A percentile compares a stretch with the other conserved stretches of the same genome.
Evolutionary conservation across 2,113 vertebrate genomes (phyloP).

Genomic region (Phalacrocorax aristotelis): DNA sequence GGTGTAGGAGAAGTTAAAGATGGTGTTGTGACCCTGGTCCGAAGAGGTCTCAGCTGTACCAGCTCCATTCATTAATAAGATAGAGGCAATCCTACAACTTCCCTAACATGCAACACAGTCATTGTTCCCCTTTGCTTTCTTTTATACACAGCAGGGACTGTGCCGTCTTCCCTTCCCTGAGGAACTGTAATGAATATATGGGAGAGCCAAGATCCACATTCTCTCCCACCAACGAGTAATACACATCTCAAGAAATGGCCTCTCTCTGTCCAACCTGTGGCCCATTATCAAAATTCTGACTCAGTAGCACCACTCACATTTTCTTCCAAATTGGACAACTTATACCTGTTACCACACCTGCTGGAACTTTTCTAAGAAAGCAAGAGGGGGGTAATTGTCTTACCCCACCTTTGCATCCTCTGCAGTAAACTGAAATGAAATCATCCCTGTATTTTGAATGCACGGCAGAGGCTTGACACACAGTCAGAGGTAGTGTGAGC

Average conservation of each 20-base stretch:
- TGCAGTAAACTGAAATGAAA: neutral
- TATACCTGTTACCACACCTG: neutral
- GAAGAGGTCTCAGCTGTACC: neutral
- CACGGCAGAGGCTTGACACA: neutral
- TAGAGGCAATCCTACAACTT: neutral
- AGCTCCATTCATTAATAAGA: neutral
- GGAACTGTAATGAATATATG: neutral
- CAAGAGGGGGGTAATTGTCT: neutral
- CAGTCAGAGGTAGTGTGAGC: accelerated
- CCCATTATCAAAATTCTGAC: neutral
- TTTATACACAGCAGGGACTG: neutral
- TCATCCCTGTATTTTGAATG: neutral
- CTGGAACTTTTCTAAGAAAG: neutral
- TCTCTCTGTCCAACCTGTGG: neutral
- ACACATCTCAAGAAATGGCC: neutral
- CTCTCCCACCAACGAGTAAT: neutral
- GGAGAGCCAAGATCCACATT: neutral
- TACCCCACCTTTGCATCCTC: neutral
- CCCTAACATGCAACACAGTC: neutral
- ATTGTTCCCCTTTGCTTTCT: neutral
- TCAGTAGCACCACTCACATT: neutral
- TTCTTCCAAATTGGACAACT: neutral
- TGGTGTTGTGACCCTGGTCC: neutral
- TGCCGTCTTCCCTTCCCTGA: neutral
- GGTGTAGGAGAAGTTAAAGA: neutral